Evolutionary conservation across 2,888 invertebrate species (phyloP), one percentile per base, ranked within the genome.

Genomic region (Cyclophora albipunctata): DNA sequence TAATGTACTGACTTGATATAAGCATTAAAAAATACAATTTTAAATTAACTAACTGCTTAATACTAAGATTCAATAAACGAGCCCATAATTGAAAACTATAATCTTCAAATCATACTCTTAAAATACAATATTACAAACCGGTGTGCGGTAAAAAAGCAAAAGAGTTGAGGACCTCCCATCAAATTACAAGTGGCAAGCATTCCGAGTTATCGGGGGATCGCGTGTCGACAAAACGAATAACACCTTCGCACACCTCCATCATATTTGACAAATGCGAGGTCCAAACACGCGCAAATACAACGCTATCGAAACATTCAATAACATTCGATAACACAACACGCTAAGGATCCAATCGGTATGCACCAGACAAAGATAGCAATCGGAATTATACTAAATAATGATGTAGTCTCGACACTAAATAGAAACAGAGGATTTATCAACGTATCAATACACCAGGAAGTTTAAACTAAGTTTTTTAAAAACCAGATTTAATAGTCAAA

Each of bases 151-250:
- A 65, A 67, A 68, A 70, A 73, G 57, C 55, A 70, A 71, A 67
- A 66, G 68, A 71, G 63, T 63, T 65, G 58, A 66, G 70, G 77
- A 77, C 78, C 78, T 76, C 79, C 78, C 78, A 77, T 78, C 76
- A 75, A 77, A 81, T 81, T 73, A 78, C 76, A 80, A 78, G 81
- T 81, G 73, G 79, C 78, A 75, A 75, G 72, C 73, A 57, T 63
- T 63, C 57, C 59, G 66, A 74, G 71, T 78, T 78, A 80, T 81
- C 79, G 73, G 70, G 64, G 66, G 70, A 80, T 82, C 78, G 79
- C 76, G 75, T 81, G 81, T 81, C 79, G 76, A 78, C 79, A 77
- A 80, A 81, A 81, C 73, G 80, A 79, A 78, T 72, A 79, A 78
- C 79, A 78, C 73, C 73, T 76, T 77, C 69, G 71, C 73, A 70